Evolutionary conservation across 2,113 vertebrate genomes (phyloP), one percentile per base, ranked within the genome.

Genomic region (Indicator maculatus): DNA sequence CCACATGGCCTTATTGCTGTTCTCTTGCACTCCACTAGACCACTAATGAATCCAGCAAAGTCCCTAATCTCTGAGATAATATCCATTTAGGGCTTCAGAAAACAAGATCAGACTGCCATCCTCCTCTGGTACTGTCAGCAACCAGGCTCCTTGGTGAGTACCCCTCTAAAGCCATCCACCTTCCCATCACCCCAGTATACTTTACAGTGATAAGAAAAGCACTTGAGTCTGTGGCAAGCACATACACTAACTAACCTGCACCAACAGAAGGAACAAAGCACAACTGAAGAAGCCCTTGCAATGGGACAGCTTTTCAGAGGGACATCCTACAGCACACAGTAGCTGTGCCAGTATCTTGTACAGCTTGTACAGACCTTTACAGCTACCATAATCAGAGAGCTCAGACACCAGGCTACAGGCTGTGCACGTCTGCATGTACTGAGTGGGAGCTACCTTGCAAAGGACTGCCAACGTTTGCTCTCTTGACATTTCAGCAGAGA

Each of bases 51-150:
- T 45, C 56, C 67, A 77, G 53, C 53, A 53, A 16, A 16, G 64
- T 44, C 85, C 77, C 58, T 75, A 85, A 93, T 86, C 70, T 83
- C 80, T 0, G 3, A 93, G 83, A 88, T 64, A 12, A 81, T 64
- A 94, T 93, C 93, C 89, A 86, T 33, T 66, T 72, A 88, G 71
- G 67, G n/a, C 33, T 92, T 79, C 69, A 75, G 93, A 89, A 94
- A 87, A 93, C 64, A 78, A 50, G 74, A 78, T 66, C 81, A 74
- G 76, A 45, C 72, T 85, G 80, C 73, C 53, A 72, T 67, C 83
- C 79, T 91, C 71, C 67, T 93, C 39, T n/a, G 24, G 36, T 72
- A 88, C 50, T 65, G 77, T 31, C 83, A 93, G 64, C n/a, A 94
- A 60, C 31, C 58, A 82, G 63, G 47, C 73, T 30, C 66, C 65